These are phyloP conservation scores for Nesoenas mayeri DNA, from an alignment of 2,113 vertebrate genomes.

Conservation along the genomic window DNA sequence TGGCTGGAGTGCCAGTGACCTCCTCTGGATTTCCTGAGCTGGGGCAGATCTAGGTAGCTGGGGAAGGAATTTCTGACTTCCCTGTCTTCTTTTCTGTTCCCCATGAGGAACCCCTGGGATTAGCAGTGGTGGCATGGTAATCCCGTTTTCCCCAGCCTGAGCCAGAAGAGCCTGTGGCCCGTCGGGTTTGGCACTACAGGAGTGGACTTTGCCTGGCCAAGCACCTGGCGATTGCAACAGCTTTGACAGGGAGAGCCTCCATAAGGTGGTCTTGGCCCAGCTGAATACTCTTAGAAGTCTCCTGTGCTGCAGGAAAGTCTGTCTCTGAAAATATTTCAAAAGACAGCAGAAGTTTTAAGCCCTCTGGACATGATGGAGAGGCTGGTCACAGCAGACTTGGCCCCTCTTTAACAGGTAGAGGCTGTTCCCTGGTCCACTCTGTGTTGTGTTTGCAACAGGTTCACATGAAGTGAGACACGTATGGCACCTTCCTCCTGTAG, in stretches of 20 bases:
- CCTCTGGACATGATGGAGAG: background rate
- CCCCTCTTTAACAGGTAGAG: background rate
- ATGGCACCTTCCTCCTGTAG: background rate
- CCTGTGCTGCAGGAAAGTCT: background rate
- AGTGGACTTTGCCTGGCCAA: background rate
- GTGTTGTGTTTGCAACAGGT: background rate
- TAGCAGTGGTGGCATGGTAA: background rate
- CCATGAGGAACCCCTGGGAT: fast-evolving
- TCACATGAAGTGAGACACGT: background rate
- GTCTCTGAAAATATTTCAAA: background rate
- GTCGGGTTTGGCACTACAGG: background rate
- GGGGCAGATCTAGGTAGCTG: background rate
- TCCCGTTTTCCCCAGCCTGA: background rate
- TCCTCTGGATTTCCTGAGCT: background rate
- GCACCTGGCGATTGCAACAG: background rate
- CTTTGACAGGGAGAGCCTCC: background rate
- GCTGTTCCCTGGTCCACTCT: background rate
- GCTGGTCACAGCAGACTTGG: background rate
- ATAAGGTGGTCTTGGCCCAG: background rate
- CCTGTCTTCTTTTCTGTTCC: background rate
- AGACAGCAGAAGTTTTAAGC: background rate
- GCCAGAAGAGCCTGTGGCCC: background rate
- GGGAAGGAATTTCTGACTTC: background rate
- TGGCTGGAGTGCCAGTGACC: background rate
- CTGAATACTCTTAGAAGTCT: background rate